Conservation (phyloP, 2,888 invertebrate species). For the Mamestra brassicae region DNA sequence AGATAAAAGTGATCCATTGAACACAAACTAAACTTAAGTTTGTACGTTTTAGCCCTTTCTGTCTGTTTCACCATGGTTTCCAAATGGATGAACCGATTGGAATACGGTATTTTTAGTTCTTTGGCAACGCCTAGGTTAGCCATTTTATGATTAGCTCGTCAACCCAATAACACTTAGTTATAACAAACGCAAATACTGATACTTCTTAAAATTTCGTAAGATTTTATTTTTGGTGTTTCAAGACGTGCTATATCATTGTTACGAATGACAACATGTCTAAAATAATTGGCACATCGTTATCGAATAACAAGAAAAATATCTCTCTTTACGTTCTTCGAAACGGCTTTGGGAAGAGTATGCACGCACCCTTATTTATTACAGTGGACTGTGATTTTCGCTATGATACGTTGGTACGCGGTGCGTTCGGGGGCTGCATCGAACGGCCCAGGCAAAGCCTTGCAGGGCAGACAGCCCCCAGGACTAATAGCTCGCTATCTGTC, state of each 20-base stretch:
- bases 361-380: slow-evolving; percentile 45
- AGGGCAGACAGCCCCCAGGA: slow-evolving; percentile 12
- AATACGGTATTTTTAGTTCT: not conserved
- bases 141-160: not conserved
- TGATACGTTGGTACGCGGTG: slow-evolving; percentile 50
- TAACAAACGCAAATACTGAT: not conserved
- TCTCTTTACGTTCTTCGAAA: not conserved
- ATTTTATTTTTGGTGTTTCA: not conserved
- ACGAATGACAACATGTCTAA: slow-evolving; percentile 19
- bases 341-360: not conserved
- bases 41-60: not conserved
- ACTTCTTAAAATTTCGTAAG: not conserved
- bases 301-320: not conserved
- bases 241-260: slow-evolving; percentile 3
- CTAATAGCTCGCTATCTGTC: slow-evolving; percentile 44
- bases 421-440: slow-evolving; percentile 43
- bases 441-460: slow-evolving; percentile 38
- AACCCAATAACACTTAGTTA: not conserved
- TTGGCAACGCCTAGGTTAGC: not conserved
- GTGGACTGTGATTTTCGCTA: slow-evolving; percentile 22
- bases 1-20: not conserved
- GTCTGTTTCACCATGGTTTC: not conserved
- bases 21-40: not conserved
- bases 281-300: slow-evolving; percentile 31
- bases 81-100: not conserved